Evolutionary conservation across 92 coral and sea anemone genomes (phyloP).

Genomic region (Zoanthus sociatus): DNA sequence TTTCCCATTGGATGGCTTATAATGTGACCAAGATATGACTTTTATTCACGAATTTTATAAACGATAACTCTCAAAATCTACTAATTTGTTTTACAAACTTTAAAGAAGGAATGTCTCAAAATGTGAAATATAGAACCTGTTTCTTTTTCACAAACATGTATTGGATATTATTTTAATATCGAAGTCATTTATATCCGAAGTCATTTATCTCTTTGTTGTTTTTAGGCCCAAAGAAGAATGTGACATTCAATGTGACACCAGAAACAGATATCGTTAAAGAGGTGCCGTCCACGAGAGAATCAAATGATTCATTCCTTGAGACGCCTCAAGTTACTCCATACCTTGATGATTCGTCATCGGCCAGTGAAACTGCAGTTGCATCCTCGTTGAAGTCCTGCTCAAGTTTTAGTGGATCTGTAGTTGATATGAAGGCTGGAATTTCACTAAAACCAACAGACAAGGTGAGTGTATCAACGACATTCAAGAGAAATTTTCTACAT

Average conservation of each 20-base stretch:
- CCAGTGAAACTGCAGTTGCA: conserved; percentile 12
- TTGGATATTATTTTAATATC: no score
- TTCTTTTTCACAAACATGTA: no score
- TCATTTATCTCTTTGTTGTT: background rate
- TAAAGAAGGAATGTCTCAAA: no score
- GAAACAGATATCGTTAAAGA: background rate
- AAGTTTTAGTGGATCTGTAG: conserved; percentile 10
- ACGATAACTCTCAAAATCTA: no score
- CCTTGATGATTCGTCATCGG: background rate
- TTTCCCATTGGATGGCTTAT: no score
- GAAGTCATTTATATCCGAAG: no score
- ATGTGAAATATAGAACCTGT: no score
- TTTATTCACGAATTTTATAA: no score
- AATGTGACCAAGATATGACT: no score
- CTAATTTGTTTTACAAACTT: no score
- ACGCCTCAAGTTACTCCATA: conserved; percentile 37
- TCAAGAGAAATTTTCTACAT: no score
- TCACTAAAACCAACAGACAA: conserved; percentile 80
- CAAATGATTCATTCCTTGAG: conserved; percentile 6
- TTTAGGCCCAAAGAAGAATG: conserved; percentile 40
- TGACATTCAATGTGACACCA: conserved; percentile 39
- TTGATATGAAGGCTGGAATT: conserved; percentile 55
- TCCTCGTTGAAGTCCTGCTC: conserved; percentile 50
- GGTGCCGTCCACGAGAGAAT: background rate
- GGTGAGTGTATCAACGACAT: conserved; percentile 49